Percentiles rank a stretch among this genome's conserved stretches.
phyloP scores from a whole-genome alignment of 2,888 invertebrate genomes.

The Ichneumon xanthorius region DNA sequence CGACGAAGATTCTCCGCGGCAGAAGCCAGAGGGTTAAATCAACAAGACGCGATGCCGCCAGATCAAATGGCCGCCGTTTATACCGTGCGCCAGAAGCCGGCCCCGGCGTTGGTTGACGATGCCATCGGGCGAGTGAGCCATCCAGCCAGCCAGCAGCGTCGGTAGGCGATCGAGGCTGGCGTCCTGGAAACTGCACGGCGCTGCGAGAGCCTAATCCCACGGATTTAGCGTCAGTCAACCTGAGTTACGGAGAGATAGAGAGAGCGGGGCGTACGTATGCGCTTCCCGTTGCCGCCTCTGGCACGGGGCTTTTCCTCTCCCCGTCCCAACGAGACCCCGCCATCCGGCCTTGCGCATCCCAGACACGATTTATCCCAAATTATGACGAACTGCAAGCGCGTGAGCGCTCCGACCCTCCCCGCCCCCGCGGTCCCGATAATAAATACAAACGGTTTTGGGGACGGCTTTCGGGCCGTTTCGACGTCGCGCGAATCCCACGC shows the following conservation, averaged over 20 bases:
- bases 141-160: slow-evolving; percentile 49
- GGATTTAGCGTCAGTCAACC: slow-evolving; percentile 82
- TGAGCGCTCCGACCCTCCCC: neutral
- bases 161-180: slow-evolving; percentile 49
- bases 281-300: slow-evolving; percentile 6
- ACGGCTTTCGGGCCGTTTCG: slow-evolving; percentile 21
- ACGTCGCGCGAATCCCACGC: slow-evolving; percentile 14
- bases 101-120: neutral
- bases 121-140: slow-evolving; percentile 6
- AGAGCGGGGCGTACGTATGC: slow-evolving; percentile 7
- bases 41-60: slow-evolving; percentile 24
- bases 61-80: slow-evolving; percentile 33
- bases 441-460: slow-evolving; percentile 65
- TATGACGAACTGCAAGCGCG: slow-evolving; percentile 77
- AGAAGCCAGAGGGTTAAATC: slow-evolving; percentile 17
- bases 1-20: neutral
- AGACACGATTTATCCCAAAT: slow-evolving; percentile 80
- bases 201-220: slow-evolving; percentile 77
- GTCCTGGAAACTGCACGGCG: slow-evolving; percentile 45
- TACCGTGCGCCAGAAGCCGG: neutral
- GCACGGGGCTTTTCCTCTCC: slow-evolving; percentile 36
- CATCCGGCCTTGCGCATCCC: slow-evolving; percentile 38
- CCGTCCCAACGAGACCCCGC: slow-evolving; percentile 32
- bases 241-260: slow-evolving; percentile 79
- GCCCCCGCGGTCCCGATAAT: slow-evolving; percentile 56